Evolutionary conservation across 2,113 vertebrate species (phyloP).

Genomic region (Spea multiplicata): DNA sequence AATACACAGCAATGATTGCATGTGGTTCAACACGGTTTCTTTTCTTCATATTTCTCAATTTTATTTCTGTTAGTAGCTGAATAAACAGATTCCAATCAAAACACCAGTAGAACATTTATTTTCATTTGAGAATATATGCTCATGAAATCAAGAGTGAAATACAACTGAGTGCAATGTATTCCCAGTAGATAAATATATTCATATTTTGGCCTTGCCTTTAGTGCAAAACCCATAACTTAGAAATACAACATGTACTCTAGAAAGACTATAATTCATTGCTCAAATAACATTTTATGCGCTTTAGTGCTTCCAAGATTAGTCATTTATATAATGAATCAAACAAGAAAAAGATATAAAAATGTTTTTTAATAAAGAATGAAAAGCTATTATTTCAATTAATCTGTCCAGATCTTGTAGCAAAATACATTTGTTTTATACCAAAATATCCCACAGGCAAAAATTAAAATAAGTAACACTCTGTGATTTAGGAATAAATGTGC

Average conservation of each 20-base stretch:
- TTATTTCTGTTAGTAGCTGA: slow-evolving; percentile 7
- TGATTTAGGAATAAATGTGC: not conserved
- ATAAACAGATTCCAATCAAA: not conserved
- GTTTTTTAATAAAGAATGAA: no score
- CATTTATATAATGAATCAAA: not conserved
- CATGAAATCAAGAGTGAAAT: slow-evolving; percentile 36
- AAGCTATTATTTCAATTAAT: not conserved
- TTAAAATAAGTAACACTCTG: slow-evolving; percentile 13
- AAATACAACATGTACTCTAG: slow-evolving; percentile 13
- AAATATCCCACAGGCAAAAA: not conserved
- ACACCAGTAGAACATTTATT: slow-evolving; percentile 30
- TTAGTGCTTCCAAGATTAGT: not conserved
- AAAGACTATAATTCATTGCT: not conserved
- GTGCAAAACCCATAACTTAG: slow-evolving; percentile 2
- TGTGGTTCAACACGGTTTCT: no score
- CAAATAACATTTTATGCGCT: not conserved
- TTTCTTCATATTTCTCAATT: not conserved
- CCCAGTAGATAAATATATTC: slow-evolving; percentile 25
- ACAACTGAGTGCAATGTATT: slow-evolving; percentile 24
- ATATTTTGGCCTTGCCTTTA: slow-evolving; percentile 18
- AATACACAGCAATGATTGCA: no score
- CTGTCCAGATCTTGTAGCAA: not conserved
- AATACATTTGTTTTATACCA: not conserved
- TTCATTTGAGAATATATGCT: slow-evolving; percentile 26
- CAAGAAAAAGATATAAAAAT: not conserved